A percentile compares a stretch with the other conserved stretches of the same genome.
These are phyloP conservation scores for Drosophila meridiana DNA, from an alignment of 2,888 invertebrate species.

Conservation along the genomic window DNA sequence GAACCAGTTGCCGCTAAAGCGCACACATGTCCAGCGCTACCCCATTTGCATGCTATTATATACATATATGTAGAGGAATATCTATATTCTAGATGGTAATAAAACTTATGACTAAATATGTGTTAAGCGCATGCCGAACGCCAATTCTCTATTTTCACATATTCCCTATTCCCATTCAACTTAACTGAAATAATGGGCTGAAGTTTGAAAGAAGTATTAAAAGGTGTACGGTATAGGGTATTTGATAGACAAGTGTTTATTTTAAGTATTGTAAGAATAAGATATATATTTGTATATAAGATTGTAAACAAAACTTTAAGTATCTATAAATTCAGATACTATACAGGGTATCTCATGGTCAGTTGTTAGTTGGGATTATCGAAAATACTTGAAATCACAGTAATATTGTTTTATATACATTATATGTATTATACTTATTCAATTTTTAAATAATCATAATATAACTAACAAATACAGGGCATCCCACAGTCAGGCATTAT, in stretches of 20 bases:
- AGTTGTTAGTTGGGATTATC: background rate
- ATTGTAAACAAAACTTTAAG: background rate
- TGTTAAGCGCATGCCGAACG: slow-evolving; percentile 69
- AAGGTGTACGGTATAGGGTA: background rate
- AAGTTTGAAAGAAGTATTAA: background rate
- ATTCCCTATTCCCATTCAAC: background rate
- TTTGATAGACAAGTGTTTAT: background rate
- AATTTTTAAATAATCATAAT: too few species aligned
- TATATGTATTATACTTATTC: too few species aligned
- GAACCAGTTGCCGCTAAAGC: slow-evolving; percentile 42
- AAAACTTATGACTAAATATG: slow-evolving; percentile 71
- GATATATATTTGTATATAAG: background rate
- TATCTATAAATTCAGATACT: too few species aligned
- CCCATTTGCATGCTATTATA: slow-evolving; percentile 36
- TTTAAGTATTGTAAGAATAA: background rate
- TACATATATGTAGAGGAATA: slow-evolving; percentile 30
- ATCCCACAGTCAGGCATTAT: background rate
- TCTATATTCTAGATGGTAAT: slow-evolving; percentile 39
- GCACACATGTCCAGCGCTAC: slow-evolving; percentile 34
- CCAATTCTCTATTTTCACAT: background rate
- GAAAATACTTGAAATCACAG: too few species aligned
- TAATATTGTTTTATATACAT: too few species aligned
- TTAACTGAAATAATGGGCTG: background rate
- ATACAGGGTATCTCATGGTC: background rate
- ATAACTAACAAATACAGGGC: background rate